Conservation (phyloP, 2,888 invertebrate species). For the Drepanosiphum platanoidis region DNA sequence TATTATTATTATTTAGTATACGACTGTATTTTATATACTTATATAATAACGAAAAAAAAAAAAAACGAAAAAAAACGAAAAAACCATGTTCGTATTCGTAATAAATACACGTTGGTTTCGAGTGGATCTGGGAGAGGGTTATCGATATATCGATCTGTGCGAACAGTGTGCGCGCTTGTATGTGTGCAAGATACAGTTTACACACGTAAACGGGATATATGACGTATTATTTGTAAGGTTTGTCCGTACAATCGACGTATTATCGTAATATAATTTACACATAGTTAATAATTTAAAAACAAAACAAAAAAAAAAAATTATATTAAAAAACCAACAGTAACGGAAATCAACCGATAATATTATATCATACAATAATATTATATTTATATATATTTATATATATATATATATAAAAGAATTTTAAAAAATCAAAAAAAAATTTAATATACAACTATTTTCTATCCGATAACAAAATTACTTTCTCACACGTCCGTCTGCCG, state of each 20-base stretch:
- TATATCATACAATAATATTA: not conserved
- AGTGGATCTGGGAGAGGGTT: not conserved
- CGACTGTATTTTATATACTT: slow-evolving; percentile 39
- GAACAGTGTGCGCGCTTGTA: not conserved
- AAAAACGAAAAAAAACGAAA: not conserved
- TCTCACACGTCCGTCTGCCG: not conserved
- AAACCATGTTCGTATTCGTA: not conserved
- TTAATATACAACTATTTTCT: slow-evolving; percentile 24
- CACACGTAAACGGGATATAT: not conserved
- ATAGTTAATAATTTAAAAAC: too few species aligned
- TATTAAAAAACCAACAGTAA: slow-evolving; percentile 1
- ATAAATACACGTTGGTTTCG: not conserved
- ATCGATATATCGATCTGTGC: not conserved
- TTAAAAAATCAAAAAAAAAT: not conserved
- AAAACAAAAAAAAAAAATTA: not conserved
- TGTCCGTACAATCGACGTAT: not conserved
- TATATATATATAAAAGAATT: not conserved
- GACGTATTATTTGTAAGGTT: not conserved
- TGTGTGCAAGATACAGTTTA: not conserved
- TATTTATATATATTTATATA: not conserved
- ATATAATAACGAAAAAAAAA: not conserved
- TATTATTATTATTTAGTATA: slow-evolving; percentile 46
- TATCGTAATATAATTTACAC: slow-evolving; percentile 8
- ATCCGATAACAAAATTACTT: not conserved
- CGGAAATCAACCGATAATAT: slow-evolving; percentile 7